Base-by-base conservation (phyloP, 2,797 vertebrate species). In the Rhinoraja longicauda region DNA sequence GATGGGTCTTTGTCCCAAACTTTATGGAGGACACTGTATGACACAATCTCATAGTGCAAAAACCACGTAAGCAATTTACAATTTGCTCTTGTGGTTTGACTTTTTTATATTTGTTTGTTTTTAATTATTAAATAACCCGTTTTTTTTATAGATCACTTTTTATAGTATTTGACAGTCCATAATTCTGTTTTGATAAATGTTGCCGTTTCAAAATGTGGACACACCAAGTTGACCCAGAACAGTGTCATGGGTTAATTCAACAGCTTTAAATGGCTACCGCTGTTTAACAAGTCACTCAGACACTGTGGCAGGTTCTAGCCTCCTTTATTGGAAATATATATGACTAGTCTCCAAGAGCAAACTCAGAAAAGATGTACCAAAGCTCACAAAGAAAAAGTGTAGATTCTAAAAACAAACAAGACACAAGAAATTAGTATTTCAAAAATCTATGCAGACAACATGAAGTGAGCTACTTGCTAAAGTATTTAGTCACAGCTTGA, bases 401-500 rank as follows among this genome's bases (percentile, higher is more conserved):
- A 82, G 45, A 86, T 62, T 86, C 21, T 13, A 8, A 86, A 64
- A 64, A 86, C 19, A n/a, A 84, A 24, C 78, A 79, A 81, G 79
- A 12, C 79, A 26, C 21, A 57, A 78, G 78, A 53, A 62, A 64
- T 7, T 6, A 13, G 59, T 29, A 62, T 86, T 86, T 32, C 57
- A 19, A 62, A 57, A n/a, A 86, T 15, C 29, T 24, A 62, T 62
- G 1, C 57, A 62, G 59, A 86, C 62, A n/a, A n/a, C n/a, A 88
- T 15, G 19, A 88, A 67, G n/a, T 67, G 17, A 36, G 62, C 6
- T 64, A 88, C 13, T 67, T 88, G 59, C 57, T n/a, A 10, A 88
- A 21, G 29, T 32, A 62, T 62, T 88, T 67, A 32, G 84, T 88
- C 59, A 88, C n/a, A 88, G n/a, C 62, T 36, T 88, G n/a, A 84